phyloP scores from a whole-genome alignment of 2,113 vertebrate species.

The Astatoreochromis straeleni region DNA sequence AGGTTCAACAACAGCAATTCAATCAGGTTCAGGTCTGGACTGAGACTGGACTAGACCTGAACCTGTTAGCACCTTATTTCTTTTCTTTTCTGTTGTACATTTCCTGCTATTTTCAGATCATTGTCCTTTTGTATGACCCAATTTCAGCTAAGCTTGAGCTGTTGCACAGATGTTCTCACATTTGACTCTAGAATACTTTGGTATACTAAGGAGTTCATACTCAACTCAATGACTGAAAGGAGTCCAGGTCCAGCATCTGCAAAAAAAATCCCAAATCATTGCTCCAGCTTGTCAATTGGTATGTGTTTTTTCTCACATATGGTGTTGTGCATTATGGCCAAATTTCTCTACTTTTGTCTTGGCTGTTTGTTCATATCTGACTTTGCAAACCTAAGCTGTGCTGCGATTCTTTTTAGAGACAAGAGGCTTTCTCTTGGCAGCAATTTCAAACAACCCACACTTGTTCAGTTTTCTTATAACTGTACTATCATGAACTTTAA shows the following conservation, averaged over 20 bases:
- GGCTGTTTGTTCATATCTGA: background rate
- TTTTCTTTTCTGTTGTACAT: background rate
- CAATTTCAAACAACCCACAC: background rate
- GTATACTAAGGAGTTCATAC: background rate
- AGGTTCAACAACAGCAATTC: background rate
- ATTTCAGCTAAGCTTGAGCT: background rate
- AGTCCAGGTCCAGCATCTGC: background rate
- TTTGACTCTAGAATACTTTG: background rate
- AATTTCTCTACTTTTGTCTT: background rate
- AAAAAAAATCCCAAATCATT: background rate
- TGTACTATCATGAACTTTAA: background rate
- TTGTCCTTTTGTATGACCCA: background rate
- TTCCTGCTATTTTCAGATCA: background rate
- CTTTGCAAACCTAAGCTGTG: background rate
- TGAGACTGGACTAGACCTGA: background rate
- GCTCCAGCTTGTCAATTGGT: background rate
- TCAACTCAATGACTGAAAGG: background rate
- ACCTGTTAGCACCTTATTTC: background rate
- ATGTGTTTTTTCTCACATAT: background rate
- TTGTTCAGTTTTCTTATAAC: background rate
- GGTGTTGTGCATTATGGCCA: background rate
- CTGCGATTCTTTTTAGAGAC: background rate
- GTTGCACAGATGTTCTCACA: background rate
- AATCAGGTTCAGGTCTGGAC: background rate
- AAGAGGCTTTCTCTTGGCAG: background rate